Base-by-base conservation (phyloP, 2,888 invertebrate species). In the Clunio marinus region DNA sequence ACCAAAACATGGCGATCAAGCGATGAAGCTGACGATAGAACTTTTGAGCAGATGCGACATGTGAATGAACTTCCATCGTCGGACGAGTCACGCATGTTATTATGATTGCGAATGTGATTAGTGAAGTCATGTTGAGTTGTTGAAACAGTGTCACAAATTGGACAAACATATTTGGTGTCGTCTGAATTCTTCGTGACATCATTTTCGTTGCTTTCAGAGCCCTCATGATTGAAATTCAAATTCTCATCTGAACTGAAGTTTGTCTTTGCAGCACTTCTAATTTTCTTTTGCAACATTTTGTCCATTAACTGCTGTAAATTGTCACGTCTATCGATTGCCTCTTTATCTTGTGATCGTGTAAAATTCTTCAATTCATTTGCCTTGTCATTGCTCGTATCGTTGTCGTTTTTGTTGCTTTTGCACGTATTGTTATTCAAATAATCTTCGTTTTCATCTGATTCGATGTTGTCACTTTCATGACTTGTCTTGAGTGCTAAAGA, bases 1-100 rank as follows among this genome's bases (percentile, higher is more conserved):
- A 89, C 88, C 69, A 91, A 79, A 73, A 89, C 87, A 79, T 92
- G 91, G 27, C 90, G 82, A 75, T 91, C 91, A 72, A 91, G 78
- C 57, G 89, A 90, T 71, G 88, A 88, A 73, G 88, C 87, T 4
- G 90, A 91, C 74, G 88, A 88, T 27, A 91, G 79, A 65, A 85
- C 85, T 77, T 79, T 79, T 69, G 76, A 77, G 74, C 79, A 79
- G 70, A 79, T 79, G 70, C 77, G 77, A 73, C 79, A 79, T 70
- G 77, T 79, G 72, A 77, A 79, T 72, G 79, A 78, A 72, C 78
- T 78, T 24, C 77, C 76, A 72, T 78, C 77, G n/a, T 68, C 68
- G 0, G 70, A 35, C 46, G 57, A 41, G 68, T 81, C 81, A 59
- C 80, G 77, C 73, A 81, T 81, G 75, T 83, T 83, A 75, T 85